These are phyloP conservation scores for Phyllotis vaccarum DNA, from an alignment of 2,797 vertebrate species.

Conservation along the genomic window DNA sequence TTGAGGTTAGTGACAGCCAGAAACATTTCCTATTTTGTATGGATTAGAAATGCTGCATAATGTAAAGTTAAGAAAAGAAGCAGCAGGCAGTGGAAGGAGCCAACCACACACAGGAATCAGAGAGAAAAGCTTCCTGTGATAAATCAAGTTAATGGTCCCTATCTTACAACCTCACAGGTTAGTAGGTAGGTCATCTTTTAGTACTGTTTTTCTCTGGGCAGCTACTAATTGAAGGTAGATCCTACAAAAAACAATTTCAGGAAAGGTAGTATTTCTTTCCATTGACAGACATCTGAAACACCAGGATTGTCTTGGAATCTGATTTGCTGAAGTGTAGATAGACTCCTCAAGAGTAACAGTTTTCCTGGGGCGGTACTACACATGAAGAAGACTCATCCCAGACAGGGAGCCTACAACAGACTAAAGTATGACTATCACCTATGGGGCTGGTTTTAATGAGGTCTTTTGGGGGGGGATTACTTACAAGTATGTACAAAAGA, in stretches of 20 bases:
- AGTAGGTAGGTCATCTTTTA: neutral
- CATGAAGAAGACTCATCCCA: neutral
- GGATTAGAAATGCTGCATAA: neutral
- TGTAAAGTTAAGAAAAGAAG: neutral
- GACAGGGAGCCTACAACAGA: neutral
- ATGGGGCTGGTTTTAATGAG: no score
- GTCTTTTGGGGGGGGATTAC: neutral
- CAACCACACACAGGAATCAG: neutral
- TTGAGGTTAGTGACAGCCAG: neutral
- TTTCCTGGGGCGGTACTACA: neutral
- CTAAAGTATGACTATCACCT: neutral
- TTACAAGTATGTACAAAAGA: neutral
- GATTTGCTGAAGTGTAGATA: neutral
- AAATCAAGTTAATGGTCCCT: neutral
- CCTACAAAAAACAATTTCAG: neutral
- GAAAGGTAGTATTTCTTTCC: neutral
- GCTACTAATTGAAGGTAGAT: neutral
- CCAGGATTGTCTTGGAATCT: neutral
- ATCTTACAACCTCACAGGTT: conserved; percentile 8
- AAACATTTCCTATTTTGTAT: neutral
- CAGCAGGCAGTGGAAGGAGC: no score
- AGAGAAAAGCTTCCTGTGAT: conserved; percentile 13
- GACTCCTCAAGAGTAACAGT: neutral
- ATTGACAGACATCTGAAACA: neutral
- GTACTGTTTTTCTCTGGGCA: neutral